Conservation (phyloP, 2,797 vertebrate genomes). For the Argentina silus region DNA sequence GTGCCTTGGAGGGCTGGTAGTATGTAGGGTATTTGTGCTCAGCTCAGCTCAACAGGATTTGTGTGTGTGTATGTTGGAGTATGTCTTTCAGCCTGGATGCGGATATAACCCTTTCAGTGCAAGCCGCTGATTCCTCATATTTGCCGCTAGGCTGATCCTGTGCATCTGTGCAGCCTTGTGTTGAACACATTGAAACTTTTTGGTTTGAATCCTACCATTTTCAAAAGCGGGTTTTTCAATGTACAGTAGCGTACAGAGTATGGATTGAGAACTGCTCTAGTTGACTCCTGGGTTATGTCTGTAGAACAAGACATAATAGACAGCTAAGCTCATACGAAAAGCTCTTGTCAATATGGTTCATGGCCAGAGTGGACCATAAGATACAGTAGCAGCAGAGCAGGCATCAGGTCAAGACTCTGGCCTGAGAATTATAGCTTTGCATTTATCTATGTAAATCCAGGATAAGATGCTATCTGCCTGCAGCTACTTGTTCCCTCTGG, state of each 20-base stretch:
- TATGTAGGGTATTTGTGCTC: conserved; percentile 79
- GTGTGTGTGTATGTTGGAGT: conserved; percentile 78
- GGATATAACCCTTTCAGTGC: conserved; percentile 84
- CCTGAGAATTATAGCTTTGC: conserved; percentile 65
- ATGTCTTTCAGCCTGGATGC: conserved; percentile 79
- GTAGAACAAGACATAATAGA: conserved; percentile 38
- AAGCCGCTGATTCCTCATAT: conserved; percentile 76
- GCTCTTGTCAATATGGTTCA: conserved; percentile 43
- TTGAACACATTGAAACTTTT: conserved; percentile 68
- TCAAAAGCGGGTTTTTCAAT: conserved; percentile 1
- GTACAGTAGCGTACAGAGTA: conserved; percentile 35
- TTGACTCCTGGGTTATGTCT: conserved; percentile 18
- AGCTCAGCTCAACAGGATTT: conserved; percentile 86
- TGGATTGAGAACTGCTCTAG: conserved; percentile 31
- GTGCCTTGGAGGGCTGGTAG: conserved; percentile 84
- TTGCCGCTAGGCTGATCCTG: conserved; percentile 80
- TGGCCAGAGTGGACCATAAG: conserved; percentile 41
- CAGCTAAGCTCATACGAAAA: conserved; percentile 43
- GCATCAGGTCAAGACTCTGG: conserved; percentile 41
- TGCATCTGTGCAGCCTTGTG: conserved; percentile 69
- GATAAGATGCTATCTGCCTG: conserved; percentile 76
- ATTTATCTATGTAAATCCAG: conserved; percentile 79
- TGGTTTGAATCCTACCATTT: conserved; percentile 43
- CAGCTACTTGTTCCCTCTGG: conserved; percentile 65
- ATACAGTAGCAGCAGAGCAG: conserved; percentile 26